Evolutionary conservation across 2,797 vertebrate genomes (phyloP), one percentile per base, ranked within the genome.

Genomic region (Muscicapa striata): DNA sequence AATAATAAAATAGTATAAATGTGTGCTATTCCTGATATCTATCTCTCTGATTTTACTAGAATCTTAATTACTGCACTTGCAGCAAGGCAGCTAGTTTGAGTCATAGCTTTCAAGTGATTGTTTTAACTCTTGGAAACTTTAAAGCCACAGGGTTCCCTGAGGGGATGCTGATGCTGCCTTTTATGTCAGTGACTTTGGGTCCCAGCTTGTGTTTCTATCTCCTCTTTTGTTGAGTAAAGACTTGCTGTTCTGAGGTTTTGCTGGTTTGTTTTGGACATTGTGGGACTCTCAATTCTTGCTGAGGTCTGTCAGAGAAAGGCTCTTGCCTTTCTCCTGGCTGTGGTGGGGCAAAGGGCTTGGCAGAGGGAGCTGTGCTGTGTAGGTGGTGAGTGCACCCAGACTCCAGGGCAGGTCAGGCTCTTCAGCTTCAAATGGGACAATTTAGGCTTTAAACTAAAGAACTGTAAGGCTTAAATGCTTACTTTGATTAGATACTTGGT

Each of bases 71-170:
- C 54, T 94, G 14, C 5, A 20, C 32, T 84, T 63, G 34, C 49
- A 75, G 48, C 45, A 70, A 63, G 40, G 40, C 69, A 45, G 38
- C 41, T 67, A 43, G n/a, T 45, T 82, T 94, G 76, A 95, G 73
- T 84, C 90, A 89, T 10, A 67, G 41, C 29, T 89, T 93, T 91
- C 61, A 79, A 89, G 64, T 10, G 41, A 61, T 76, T 84, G 38
- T 75, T 94, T 74, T 52, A 84, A 57, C 40, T 82, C 13, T 15
- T 49, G 63, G n/a, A 85, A 92, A 59, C 76, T 81, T 84, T 76
- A 49, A 73, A 89, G 67, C 70, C 73, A 14, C 24, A 38, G 55
- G 59, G 51, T 9, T 88, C 73, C 87, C 85, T 48, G 64, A 54
- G 75, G 78, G 70, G 41, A 51, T 70, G 57, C 68, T 64, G 67